Base-by-base conservation (phyloP, 2,113 vertebrate species). In the Salvelinus fontinalis region DNA sequence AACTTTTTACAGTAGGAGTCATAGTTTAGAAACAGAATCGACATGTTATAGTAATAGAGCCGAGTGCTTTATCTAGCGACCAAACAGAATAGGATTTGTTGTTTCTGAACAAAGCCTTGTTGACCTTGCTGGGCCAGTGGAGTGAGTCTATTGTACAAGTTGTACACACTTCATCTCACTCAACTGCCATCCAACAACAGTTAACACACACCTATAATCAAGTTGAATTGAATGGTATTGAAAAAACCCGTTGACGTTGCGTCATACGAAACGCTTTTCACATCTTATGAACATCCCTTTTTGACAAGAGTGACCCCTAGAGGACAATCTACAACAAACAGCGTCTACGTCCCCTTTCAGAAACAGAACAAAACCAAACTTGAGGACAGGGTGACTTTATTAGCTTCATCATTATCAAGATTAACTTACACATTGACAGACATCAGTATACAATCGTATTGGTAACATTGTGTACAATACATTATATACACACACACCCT, bases 91-190 rank as follows among this genome's bases (percentile, higher is more conserved):
- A 5, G 5, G 31, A 34, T 5, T 5, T 34, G 31, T 34, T 34
- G 39, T 39, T 9, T 9, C 39, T 39, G 39, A 2, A 8, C 6
- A 2, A 18, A 12, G 2, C 14, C 75, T 77, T 72, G 69, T 18
- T 57, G 66, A 81, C 82, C 87, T 85, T 81, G 90, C 71, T 80
- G 29, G 87, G 79, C 89, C 77, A 84, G 89, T 84, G 83, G 78
- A 81, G 84, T 74, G 77, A 83, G 89, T 87, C 81, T 20, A 26
- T 31, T 57, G 70, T 67, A 79, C 48, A 3, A 1, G 64, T 4
- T 5, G 1, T 9, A 6, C 16, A 60, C 57, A 20, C 76, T 75
- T 71, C 85, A 84, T 79, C 13, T 44, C 49, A 60, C 78, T 80
- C 76, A 77, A 29, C 73, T 75, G 70, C 73, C 75, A 78, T 81